Conservation (phyloP, 2,888 invertebrate genomes). For the Apamea sordens region DNA sequence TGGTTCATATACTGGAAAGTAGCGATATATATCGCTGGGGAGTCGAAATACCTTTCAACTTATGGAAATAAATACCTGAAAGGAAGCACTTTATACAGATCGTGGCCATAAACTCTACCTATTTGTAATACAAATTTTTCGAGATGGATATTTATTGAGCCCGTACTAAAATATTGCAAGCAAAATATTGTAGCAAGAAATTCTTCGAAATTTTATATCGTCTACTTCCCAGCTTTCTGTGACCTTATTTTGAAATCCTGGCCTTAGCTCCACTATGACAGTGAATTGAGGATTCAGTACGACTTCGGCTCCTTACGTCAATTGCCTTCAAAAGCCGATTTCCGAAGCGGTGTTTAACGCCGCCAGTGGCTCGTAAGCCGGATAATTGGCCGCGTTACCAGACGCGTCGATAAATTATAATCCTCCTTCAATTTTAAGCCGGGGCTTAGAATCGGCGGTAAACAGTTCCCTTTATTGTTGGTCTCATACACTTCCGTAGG, state of each 20-base stretch:
- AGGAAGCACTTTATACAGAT: slow-evolving; percentile 5
- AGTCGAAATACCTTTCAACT: not conserved
- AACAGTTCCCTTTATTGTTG: slow-evolving; percentile 51
- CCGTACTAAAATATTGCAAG: slow-evolving; percentile 1
- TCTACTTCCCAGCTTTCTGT: slow-evolving; percentile 16
- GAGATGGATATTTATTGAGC: not conserved
- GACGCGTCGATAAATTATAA: slow-evolving; percentile 65
- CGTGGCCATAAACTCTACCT: not conserved
- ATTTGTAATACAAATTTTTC: slow-evolving; percentile 10
- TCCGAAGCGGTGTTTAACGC: slow-evolving; percentile 60
- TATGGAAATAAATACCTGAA: slow-evolving; percentile 4
- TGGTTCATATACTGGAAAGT: not conserved
- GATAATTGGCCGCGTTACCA: slow-evolving; percentile 64
- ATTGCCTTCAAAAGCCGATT: slow-evolving; percentile 63
- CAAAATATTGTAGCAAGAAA: slow-evolving; percentile 12
- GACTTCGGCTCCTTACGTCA: slow-evolving; percentile 41
- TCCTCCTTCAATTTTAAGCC: slow-evolving; percentile 64
- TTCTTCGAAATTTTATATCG: not conserved
- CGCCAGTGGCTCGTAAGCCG: slow-evolving; percentile 60
- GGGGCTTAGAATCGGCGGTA: slow-evolving; percentile 44
- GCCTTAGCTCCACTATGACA: slow-evolving; percentile 32
- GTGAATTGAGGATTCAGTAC: slow-evolving; percentile 53
- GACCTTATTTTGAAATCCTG: slow-evolving; percentile 46
- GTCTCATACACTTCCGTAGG: slow-evolving; percentile 17
- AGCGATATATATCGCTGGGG: not conserved